Evolutionary conservation across 2,113 vertebrate genomes (phyloP).

Genomic region (Smithornis capensis): DNA sequence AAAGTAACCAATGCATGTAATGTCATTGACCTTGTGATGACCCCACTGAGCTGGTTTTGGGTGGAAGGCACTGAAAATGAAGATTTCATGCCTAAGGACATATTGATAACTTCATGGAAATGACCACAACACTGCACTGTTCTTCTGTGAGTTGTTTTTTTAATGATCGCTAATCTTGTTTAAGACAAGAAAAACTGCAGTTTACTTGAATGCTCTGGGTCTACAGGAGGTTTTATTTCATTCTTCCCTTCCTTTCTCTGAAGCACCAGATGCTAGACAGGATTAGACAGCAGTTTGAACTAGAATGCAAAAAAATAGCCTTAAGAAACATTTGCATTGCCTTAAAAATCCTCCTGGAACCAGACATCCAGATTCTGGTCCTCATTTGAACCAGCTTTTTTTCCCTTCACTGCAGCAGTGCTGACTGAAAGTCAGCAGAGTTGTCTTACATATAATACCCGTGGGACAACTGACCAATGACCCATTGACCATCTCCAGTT

Average conservation of each 20-base stretch:
- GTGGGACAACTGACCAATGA: background rate
- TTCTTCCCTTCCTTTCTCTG: background rate
- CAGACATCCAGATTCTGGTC: background rate
- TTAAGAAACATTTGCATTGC: conserved; percentile 5
- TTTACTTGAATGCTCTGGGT: background rate
- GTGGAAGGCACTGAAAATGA: background rate
- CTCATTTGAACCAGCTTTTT: background rate
- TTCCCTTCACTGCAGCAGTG: background rate
- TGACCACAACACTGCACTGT: background rate
- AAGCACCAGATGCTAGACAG: conserved; percentile 37
- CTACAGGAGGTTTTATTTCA: conserved; percentile 19
- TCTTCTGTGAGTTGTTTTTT: background rate
- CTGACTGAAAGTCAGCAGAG: background rate
- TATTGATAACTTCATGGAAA: background rate
- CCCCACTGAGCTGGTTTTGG: background rate
- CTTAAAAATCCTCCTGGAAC: conserved; percentile 9
- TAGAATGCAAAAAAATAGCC: background rate
- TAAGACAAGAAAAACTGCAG: background rate
- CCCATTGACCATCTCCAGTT: background rate
- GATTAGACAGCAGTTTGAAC: conserved; percentile 32
- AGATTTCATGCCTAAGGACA: background rate
- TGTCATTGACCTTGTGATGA: background rate
- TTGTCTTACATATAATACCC: background rate
- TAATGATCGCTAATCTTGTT: conserved; percentile 20
- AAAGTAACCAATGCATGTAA: background rate